phyloP scores from a whole-genome alignment of 2,888 invertebrate species.

The Platycheirus albimanus region DNA sequence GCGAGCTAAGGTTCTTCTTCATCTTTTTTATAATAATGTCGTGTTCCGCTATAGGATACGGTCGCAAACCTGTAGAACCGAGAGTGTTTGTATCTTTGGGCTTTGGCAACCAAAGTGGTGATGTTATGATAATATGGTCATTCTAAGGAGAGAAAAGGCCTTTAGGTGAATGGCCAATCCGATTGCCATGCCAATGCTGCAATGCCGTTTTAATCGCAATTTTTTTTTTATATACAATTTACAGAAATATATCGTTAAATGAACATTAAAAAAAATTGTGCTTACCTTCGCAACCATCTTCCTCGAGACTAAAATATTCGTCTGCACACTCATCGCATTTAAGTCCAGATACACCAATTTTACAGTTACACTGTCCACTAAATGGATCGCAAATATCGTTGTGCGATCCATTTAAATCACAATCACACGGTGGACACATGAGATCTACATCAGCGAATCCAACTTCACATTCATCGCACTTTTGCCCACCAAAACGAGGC shows the following conservation, averaged over 20 bases:
- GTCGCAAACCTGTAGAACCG: constrained; percentile 19
- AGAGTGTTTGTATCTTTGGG: constrained; percentile 25
- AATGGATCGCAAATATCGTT: constrained; percentile 87
- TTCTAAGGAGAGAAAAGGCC: constrained; percentile 5
- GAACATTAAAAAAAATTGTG: constrained; percentile 50
- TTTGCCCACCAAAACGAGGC: constrained; percentile 87
- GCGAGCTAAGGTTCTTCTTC: constrained; percentile 20
- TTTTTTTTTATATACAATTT: background rate
- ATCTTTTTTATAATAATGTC: constrained; percentile 54
- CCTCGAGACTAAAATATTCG: constrained; percentile 87
- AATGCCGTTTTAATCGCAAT: constrained; percentile 9
- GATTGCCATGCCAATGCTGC: constrained; percentile 25
- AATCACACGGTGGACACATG: constrained; percentile 92
- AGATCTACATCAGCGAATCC: constrained; percentile 89
- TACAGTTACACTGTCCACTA: constrained; percentile 92
- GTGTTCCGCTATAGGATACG: constrained; percentile 35
- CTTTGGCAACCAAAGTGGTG: constrained; percentile 22
- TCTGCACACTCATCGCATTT: constrained; percentile 89
- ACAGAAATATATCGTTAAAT: constrained; percentile 25
- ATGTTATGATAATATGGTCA: constrained; percentile 50
- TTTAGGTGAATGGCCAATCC: constrained; percentile 29
- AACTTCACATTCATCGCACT: constrained; percentile 87
- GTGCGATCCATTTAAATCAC: constrained; percentile 88
- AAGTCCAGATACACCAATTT: constrained; percentile 89
- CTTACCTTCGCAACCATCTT: constrained; percentile 80